Base-by-base conservation (phyloP, 2,888 invertebrate species). In the Epinotia demarniana region DNA sequence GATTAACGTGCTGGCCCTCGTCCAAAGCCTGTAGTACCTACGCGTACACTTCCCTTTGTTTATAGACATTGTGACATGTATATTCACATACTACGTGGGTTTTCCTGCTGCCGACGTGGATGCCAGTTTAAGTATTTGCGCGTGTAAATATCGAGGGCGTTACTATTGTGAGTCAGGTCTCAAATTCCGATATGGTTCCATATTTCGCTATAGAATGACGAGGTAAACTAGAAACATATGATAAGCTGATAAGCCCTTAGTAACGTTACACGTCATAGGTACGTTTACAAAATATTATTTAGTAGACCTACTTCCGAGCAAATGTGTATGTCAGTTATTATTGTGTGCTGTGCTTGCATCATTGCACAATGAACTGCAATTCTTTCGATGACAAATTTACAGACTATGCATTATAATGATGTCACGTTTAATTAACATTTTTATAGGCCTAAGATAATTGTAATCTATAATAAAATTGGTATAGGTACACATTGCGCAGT, bases 1-100 rank as follows among this genome's bases (percentile, higher is more conserved):
- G 76, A 77, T 83, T 81, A 81, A 78, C 80, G 80, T 84, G 84
- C 88, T 90, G 90, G 90, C 89, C 80, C 77, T 78, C 72, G 79
- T 86, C 89, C 90, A 89, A 89, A 82, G 84, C 82, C 83, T 86
- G 75, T 80, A 61, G 75, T 79, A 77, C 69, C 72, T 76, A 81
- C 79, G 78, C 39, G 8, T 66, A 39, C 58, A 43, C 67, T 70
- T 67, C 75, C 75, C 75, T 72, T 75, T 75, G 75, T 75, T 72
- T 75, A 72, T 67, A 62, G 71, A 55, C 53, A 61, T 27, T 75
- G 75, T 66, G 60, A 71, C 64, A 64, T 69, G 63, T 70, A 64
- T 66, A 66, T 75, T 66, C 75, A 66, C 49, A 64, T 64, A 60
- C 61, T 71, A 75, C 66, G 70, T 75, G 55, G 39, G 75, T 72